Evolutionary conservation across 2,113 vertebrate genomes (phyloP).

Genomic region (Heterotilapia buettikoferi): DNA sequence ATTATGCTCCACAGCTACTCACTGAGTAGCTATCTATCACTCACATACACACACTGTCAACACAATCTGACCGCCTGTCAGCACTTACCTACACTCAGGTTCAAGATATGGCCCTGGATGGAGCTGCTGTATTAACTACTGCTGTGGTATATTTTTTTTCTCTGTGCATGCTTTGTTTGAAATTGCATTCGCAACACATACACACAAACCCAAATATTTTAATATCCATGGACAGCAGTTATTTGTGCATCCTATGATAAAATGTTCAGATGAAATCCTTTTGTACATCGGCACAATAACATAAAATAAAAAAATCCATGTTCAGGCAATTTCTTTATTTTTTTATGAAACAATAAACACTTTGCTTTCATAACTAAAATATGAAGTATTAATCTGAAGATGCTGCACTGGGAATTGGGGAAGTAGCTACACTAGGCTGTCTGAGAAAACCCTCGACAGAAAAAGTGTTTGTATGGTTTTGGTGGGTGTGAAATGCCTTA

Average conservation of each 20-base stretch:
- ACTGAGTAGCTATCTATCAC: conserved; percentile 51
- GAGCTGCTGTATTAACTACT: background rate
- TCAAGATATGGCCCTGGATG: conserved; percentile 6
- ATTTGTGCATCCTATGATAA: background rate
- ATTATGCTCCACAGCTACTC: conserved; percentile 55
- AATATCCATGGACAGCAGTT: background rate
- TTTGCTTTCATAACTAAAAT: conserved; percentile 16
- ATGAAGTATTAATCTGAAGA: conserved; percentile 39
- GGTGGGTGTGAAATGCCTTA: conserved; percentile 22
- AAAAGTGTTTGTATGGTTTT: conserved; percentile 19
- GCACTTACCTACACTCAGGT: conserved; percentile 34
- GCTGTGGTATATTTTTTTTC: background rate
- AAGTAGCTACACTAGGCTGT: background rate
- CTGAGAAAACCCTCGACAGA: background rate
- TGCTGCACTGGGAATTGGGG: background rate
- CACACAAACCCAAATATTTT: background rate
- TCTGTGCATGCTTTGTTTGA: background rate
- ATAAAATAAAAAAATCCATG: background rate
- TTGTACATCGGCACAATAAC: background rate
- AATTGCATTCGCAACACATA: background rate
- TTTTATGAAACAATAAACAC: background rate
- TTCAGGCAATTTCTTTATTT: background rate
- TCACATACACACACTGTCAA: conserved; percentile 31
- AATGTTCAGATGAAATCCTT: background rate
- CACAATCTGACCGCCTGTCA: conserved; percentile 50